Evolutionary conservation across 2,797 vertebrate species (phyloP), one percentile per base, ranked within the genome.

Genomic region (Acipenser ruthenus): DNA sequence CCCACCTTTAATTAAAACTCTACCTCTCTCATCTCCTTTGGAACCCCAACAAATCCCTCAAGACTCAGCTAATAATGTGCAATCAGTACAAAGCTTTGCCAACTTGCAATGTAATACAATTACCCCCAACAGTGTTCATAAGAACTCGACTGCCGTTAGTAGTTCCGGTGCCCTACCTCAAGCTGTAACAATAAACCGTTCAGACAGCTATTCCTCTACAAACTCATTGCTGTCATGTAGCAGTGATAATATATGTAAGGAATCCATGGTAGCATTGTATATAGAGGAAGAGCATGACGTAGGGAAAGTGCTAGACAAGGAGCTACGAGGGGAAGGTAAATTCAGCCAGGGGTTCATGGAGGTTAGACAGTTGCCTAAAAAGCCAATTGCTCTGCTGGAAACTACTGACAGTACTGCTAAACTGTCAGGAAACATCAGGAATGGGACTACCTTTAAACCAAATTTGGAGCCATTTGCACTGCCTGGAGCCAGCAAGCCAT

Each of bases 261-360:
- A 80, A 49, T 73, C 90, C 49, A 89, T 92, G 84, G 96, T 97
- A 84, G 83, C 88, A 0, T 89, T 99, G 63, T 96, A 91, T 78
- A 99, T 99, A 10, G 93, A 96, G 79, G 96, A 99, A 78, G 96
- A 99, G 60, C 87, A 80, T 15, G 95, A 98, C 73, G 71, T 89
- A 51, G 87, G 83, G 70, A 92, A 87, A 68, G 48, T 68, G 13
- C 65, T 75, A 37, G 86, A 82, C 61, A 82, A 81, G 75, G 71
- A 73, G 71, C 79, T 74, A 69, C 87, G 74, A 69, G 75, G 76
- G 73, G 81, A 85, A 62, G 81, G 78, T 71, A 83, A 79, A 63
- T 67, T 76, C 55, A 67, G 62, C 68, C 86, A 84, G 75, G 80
- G 83, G 23, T 56, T 77, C 9, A 70, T 74, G 65, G 83, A 85